phyloP scores from a whole-genome alignment of 1,140 invertebrate genomes.

The Nasonia giraulti region DNA sequence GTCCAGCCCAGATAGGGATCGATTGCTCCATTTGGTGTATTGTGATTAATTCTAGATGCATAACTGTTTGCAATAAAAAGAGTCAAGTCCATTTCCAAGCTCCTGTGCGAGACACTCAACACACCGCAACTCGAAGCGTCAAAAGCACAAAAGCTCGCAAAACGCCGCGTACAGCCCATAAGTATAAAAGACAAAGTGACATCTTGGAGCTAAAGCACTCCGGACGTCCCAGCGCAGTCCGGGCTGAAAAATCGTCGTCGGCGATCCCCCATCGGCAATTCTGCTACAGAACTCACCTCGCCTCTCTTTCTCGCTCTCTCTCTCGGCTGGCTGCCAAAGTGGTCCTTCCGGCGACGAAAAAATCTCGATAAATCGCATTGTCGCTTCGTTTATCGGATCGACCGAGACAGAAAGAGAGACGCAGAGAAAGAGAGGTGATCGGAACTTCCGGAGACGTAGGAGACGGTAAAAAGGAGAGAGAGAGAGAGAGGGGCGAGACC shows the following conservation, averaged over 20 bases:
- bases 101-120: no score
- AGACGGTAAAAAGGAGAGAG: not conserved
- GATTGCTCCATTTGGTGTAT: no score
- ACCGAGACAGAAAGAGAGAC: conserved; percentile 31
- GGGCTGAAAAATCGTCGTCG: conserved; percentile 34
- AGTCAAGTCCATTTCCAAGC: no score
- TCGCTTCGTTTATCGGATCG: conserved; percentile 48
- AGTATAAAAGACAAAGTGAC: conserved; percentile 4
- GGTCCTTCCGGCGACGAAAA: conserved; percentile 26
- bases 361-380: conserved; percentile 53
- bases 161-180: not conserved
- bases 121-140: no score
- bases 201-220: not conserved
- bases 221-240: not conserved
- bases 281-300: not conserved
- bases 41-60: no score
- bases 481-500: not conserved
- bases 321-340: conserved; percentile 39
- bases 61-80: no score
- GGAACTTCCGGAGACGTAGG: not conserved
- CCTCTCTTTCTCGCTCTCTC: not conserved
- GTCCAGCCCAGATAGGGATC: no score
- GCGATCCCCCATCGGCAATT: conserved; percentile 24
- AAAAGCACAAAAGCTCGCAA: not conserved
- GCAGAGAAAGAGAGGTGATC: not conserved